Evolutionary conservation across 2,113 vertebrate species (phyloP).

Genomic region (Balaenoptera acutorostrata): DNA sequence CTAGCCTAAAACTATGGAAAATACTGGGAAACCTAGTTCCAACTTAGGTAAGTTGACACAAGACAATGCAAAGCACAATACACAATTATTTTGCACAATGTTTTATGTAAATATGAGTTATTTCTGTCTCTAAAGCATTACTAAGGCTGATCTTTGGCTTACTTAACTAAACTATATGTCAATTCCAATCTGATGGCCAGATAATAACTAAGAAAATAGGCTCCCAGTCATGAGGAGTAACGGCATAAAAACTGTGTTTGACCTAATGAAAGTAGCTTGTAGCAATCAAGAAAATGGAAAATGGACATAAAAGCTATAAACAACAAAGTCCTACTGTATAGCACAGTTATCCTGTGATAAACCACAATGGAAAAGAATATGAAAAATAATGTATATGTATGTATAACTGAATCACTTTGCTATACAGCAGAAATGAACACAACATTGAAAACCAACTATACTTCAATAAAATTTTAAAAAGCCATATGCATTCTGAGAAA

Average conservation of each 20-base stretch:
- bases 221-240: background rate
- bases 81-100: background rate
- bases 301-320: background rate
- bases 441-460: background rate
- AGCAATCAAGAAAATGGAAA: background rate
- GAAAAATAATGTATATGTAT: background rate
- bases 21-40: background rate
- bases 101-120: background rate
- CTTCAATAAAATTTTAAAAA: background rate
- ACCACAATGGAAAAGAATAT: background rate
- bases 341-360: background rate
- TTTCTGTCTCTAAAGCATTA: background rate
- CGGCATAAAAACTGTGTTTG: background rate
- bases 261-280: background rate
- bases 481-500: background rate
- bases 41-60: background rate
- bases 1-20: background rate
- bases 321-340: too few relatives aligned
- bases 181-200: background rate
- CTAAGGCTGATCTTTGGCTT: background rate
- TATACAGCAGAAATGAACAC: background rate
- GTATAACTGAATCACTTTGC: background rate
- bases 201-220: background rate
- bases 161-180: background rate
- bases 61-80: background rate